phyloP scores from a whole-genome alignment of 2,797 vertebrate species.

The Microcaecilia unicolor region DNA sequence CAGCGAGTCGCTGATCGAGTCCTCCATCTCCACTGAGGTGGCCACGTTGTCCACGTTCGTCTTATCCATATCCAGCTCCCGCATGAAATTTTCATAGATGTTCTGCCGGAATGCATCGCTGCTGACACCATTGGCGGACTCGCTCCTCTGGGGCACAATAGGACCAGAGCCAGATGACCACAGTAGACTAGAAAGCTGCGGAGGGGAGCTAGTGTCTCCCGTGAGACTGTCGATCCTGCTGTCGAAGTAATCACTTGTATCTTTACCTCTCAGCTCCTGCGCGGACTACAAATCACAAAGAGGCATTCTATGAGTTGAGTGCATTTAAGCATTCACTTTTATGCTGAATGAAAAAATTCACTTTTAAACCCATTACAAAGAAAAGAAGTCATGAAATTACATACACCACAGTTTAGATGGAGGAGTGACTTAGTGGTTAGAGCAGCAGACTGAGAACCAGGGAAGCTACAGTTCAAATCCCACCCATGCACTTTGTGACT shows the following conservation, averaged over 20 bases:
- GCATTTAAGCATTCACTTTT: too few species aligned
- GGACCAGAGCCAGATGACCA: conserved; percentile 72
- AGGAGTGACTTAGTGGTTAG: too few species aligned
- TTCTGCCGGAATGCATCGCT: conserved; percentile 73
- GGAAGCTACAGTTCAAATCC: too few species aligned
- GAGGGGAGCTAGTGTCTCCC: conserved; percentile 62
- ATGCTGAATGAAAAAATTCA: too few species aligned
- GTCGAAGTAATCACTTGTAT: conserved; percentile 76
- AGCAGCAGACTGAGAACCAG: too few species aligned
- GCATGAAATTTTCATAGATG: conserved; percentile 93
- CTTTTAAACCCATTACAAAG: too few species aligned
- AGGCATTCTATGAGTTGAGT: too few species aligned
- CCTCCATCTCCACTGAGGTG: conserved; percentile 71
- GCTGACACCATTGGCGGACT: conserved; percentile 62
- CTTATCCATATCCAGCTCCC: conserved; percentile 74
- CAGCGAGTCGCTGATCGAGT: conserved; percentile 78
- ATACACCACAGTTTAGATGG: too few species aligned
- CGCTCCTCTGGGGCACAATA: conserved; percentile 59
- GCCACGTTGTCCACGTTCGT: conserved; percentile 58
- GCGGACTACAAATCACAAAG: too few species aligned
- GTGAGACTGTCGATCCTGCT: conserved; percentile 76
- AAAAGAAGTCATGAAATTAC: too few species aligned
- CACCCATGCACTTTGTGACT: too few species aligned
- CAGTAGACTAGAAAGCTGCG: conserved; percentile 56
- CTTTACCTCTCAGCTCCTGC: conserved; percentile 80